Conservation (phyloP, 2,113 vertebrate genomes). For the Nothobranchius kuhntae region DNA sequence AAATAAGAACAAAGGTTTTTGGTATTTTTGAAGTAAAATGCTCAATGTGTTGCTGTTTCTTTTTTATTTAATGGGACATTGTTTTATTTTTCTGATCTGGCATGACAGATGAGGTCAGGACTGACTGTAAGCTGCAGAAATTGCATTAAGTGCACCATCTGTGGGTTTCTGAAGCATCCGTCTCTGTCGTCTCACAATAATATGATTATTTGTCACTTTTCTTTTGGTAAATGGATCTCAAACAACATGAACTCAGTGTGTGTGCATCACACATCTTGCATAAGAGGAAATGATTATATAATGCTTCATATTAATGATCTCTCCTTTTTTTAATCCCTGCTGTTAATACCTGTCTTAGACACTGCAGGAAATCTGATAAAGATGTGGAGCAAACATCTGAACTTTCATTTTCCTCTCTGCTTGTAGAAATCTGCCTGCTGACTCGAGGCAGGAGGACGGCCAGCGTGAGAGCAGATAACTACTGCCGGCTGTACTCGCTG, state of each 20-base stretch:
- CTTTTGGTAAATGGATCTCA: conserved; percentile 41
- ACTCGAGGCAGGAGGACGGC: conserved; percentile 93
- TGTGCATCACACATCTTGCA: conserved; percentile 1
- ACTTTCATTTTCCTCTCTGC: not conserved
- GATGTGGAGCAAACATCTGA: conserved; percentile 7
- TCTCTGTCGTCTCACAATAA: conserved; percentile 47
- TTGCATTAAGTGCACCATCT: conserved; percentile 76
- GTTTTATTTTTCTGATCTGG: conserved; percentile 71
- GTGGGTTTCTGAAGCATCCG: conserved; percentile 56
- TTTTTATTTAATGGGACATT: conserved; percentile 62
- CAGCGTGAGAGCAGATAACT: conserved; percentile 92
- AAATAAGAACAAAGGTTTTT: conserved; percentile 10
- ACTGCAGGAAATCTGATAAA: conserved; percentile 12
- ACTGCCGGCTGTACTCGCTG: conserved; percentile 96
- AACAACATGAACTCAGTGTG: conserved; percentile 14
- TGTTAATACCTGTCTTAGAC: conserved; percentile 16
- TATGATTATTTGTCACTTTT: conserved; percentile 35
- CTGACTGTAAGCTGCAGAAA: conserved; percentile 77
- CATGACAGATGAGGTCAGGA: conserved; percentile 70
- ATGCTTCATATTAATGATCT: not conserved
- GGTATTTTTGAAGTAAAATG: conserved; percentile 57
- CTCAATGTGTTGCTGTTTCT: not conserved
- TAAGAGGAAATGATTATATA: conserved; percentile 9
- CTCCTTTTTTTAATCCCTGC: conserved; percentile 6
- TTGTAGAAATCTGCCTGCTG: conserved; percentile 93